phyloP scores from a whole-genome alignment of 2,888 invertebrate species.

The Brachypterus glaber region DNA sequence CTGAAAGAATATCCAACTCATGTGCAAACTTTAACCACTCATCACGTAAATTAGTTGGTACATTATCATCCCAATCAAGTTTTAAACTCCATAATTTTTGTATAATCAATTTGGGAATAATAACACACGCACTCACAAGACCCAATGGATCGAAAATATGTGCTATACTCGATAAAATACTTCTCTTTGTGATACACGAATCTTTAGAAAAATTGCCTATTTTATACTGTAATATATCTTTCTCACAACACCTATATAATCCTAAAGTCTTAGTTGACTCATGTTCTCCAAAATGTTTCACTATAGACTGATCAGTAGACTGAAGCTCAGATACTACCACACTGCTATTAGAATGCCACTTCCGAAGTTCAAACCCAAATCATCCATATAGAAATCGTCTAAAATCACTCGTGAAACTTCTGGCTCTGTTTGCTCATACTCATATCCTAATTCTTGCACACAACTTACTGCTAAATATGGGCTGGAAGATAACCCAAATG shows the following conservation, averaged over 20 bases:
- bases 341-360: constrained; percentile 12
- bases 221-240: too few relatives aligned
- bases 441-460: constrained; percentile 9
- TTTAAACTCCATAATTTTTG: constrained; percentile 11
- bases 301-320: background rate
- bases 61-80: constrained; percentile 8
- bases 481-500: constrained; percentile 16
- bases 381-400: constrained; percentile 11
- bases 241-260: too few relatives aligned
- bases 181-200: constrained; percentile 8
- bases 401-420: constrained; percentile 4
- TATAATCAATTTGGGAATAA: constrained; percentile 11
- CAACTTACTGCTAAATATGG: constrained; percentile 14
- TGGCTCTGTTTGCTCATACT: constrained; percentile 4
- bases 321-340: too few relatives aligned
- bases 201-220: too few relatives aligned
- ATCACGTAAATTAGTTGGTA: constrained; percentile 8
- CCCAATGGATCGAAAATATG: constrained; percentile 16
- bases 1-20: constrained; percentile 1
- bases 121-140: constrained; percentile 8
- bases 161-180: constrained; percentile 11
- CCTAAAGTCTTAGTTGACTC: too few relatives aligned
- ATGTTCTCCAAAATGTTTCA: background rate
- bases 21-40: constrained; percentile 4
- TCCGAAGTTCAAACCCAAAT: constrained; percentile 10